phyloP scores from a whole-genome alignment of 2,888 invertebrate species.

The Spodoptera exigua region DNA sequence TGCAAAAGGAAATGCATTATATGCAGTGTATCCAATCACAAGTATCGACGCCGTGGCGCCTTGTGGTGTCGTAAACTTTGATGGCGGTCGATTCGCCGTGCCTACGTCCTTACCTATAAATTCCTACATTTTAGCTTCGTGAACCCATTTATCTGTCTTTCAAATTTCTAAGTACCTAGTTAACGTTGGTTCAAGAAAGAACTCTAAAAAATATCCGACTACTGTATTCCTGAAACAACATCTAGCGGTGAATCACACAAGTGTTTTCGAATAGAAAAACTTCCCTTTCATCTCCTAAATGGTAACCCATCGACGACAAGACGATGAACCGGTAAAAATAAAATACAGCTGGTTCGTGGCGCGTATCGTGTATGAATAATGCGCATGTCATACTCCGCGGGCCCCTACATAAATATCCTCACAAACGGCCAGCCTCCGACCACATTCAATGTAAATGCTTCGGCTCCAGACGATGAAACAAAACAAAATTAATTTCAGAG shows the following conservation, averaged over 20 bases:
- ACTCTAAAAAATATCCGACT: constrained; percentile 25
- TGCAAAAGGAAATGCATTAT: constrained; percentile 74
- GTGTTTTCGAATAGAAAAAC: constrained; percentile 59
- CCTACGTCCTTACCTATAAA: constrained; percentile 54
- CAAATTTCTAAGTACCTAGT: constrained; percentile 17
- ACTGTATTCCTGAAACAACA: constrained; percentile 38
- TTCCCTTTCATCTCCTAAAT: constrained; percentile 59
- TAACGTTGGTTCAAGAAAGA: constrained; percentile 23
- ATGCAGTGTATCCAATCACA: constrained; percentile 77
- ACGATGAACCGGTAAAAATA: constrained; percentile 86
- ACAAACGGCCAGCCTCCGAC: constrained; percentile 84
- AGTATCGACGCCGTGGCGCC: constrained; percentile 79
- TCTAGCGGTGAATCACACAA: constrained; percentile 45
- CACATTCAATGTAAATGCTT: constrained; percentile 88
- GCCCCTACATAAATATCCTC: constrained; percentile 87
- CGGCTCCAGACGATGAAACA: constrained; percentile 87
- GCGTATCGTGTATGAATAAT: constrained; percentile 87
- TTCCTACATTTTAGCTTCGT: constrained; percentile 50
- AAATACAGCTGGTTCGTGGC: constrained; percentile 80
- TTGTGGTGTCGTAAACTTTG: constrained; percentile 80
- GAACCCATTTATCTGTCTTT: constrained; percentile 31
- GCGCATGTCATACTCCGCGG: constrained; percentile 85
- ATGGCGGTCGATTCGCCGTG: constrained; percentile 75
- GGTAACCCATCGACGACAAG: constrained; percentile 70
- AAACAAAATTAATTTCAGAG: constrained; percentile 88